These are phyloP conservation scores for Drosophila repletoides DNA, from an alignment of 1,140 invertebrate species.

Conservation along the genomic window DNA sequence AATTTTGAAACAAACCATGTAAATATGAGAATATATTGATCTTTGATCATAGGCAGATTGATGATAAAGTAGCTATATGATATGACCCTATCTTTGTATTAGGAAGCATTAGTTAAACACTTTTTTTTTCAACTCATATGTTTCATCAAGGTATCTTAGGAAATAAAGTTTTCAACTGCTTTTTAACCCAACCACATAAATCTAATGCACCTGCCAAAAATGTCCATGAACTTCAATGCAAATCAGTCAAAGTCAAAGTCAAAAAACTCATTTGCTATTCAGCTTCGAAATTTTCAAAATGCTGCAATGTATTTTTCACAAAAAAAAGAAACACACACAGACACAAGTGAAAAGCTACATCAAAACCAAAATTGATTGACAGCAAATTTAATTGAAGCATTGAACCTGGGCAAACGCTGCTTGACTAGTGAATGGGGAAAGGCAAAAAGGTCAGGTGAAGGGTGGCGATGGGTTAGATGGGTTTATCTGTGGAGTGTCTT, in stretches of 20 bases:
- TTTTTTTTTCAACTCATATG: no score
- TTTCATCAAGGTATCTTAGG: no score
- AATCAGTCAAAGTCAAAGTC: slow-evolving; percentile 45
- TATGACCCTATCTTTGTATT: no score
- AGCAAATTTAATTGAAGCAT: slow-evolving; percentile 71
- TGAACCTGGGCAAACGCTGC: slow-evolving; percentile 40
- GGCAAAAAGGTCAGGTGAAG: background rate
- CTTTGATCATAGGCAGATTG: no score
- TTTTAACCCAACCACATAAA: background rate
- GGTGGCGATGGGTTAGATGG: background rate
- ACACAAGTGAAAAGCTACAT: slow-evolving; percentile 6
- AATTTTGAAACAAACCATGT: no score
- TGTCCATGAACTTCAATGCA: slow-evolving; percentile 31
- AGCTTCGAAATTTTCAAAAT: slow-evolving; percentile 55
- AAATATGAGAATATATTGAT: no score
- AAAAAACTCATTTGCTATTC: slow-evolving; percentile 46
- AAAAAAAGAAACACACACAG: slow-evolving; percentile 10
- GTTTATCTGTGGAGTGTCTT: slow-evolving; percentile 34
- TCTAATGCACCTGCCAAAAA: slow-evolving; percentile 3
- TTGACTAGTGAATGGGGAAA: background rate
- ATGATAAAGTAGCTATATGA: no score
- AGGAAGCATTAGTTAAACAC: no score
- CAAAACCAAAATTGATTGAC: slow-evolving; percentile 62
- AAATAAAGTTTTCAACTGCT: no score
- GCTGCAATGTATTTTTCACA: slow-evolving; percentile 24